These are phyloP conservation scores for Dorcus hopei DNA, from an alignment of 2,888 invertebrate genomes.

Conservation along the genomic window DNA sequence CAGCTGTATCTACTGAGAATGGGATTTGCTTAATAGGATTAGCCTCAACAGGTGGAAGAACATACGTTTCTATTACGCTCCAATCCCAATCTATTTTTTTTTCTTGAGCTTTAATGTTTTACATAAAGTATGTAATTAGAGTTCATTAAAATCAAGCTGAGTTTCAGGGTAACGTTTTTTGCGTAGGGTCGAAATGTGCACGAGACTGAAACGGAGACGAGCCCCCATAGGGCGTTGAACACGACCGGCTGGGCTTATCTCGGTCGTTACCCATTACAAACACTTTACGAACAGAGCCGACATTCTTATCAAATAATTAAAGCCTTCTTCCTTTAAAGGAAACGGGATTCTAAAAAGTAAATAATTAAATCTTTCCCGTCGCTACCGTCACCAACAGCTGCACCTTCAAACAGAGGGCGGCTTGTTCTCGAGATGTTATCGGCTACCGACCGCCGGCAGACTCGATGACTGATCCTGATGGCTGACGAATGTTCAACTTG, in stretches of 20 bases:
- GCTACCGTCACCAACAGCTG: slow-evolving; percentile 29
- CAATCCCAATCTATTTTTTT: too few species aligned
- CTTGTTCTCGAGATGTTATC: slow-evolving; percentile 31
- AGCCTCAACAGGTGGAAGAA: too few species aligned
- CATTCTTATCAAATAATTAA: slow-evolving; percentile 35
- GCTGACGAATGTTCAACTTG: slow-evolving; percentile 7
- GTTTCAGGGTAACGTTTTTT: too few species aligned
- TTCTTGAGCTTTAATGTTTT: too few species aligned
- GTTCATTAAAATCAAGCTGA: too few species aligned
- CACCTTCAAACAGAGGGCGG: slow-evolving; percentile 27
- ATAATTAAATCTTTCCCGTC: slow-evolving; percentile 30
- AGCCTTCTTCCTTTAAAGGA: slow-evolving; percentile 23
- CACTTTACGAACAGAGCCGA: slow-evolving; percentile 32
- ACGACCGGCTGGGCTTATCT: slow-evolving; percentile 26
- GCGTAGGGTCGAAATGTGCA: not conserved
- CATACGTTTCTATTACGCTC: too few species aligned
- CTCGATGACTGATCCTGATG: slow-evolving; percentile 25
- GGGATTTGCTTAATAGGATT: too few species aligned
- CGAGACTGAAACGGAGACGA: not conserved
- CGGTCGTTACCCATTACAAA: slow-evolving; percentile 33
- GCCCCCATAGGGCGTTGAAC: slow-evolving; percentile 25
- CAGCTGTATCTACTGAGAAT: too few species aligned
- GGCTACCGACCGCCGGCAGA: slow-evolving; percentile 24
- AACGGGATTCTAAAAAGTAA: slow-evolving; percentile 26
- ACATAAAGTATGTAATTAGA: too few species aligned